A percentile compares a stretch with the other conserved stretches of the same genome.
Conservation (phyloP, 2,113 vertebrate genomes). For the Sturnus vulgaris region DNA sequence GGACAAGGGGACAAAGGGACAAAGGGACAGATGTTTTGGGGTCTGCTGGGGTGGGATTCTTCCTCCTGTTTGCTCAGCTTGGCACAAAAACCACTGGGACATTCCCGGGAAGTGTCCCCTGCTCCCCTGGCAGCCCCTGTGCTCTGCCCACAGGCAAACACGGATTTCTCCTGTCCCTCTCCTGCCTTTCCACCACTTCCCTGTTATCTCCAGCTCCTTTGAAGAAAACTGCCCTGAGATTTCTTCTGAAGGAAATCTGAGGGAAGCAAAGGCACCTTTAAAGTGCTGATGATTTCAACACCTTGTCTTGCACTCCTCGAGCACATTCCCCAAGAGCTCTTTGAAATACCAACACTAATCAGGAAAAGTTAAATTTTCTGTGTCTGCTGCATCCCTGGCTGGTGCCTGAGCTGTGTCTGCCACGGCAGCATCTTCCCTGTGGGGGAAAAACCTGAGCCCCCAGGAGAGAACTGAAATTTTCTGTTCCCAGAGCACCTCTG, state of each 20-base stretch:
- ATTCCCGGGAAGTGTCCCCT: fast-evolving
- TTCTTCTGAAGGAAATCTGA: not conserved
- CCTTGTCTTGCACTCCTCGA: not conserved
- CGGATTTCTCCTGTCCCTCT: not conserved
- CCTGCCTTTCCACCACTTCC: not conserved
- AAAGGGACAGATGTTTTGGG: not conserved
- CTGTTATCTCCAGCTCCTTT: not conserved
- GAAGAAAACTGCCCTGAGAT: not conserved
- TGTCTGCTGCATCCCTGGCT: fast-evolving
- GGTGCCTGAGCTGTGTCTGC: not conserved
- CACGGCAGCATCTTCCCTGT: not conserved
- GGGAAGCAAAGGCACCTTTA: not conserved
- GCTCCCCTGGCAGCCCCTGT: not conserved
- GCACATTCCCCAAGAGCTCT: not conserved
- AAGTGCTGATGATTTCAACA: not conserved
- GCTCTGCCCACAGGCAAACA: not conserved
- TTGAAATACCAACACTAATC: not conserved
- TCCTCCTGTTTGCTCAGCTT: not conserved
- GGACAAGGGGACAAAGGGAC: not conserved
- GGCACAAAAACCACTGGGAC: not conserved
- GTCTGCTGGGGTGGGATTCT: not conserved
- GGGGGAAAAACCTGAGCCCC: not conserved
- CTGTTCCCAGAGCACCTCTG: not conserved
- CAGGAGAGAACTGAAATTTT: not conserved
- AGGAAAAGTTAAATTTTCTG: not conserved